Evolutionary conservation across 37 sponge, comb jelly and placozoan genomes (phyloP).

Genomic region (Beroe ovata): DNA sequence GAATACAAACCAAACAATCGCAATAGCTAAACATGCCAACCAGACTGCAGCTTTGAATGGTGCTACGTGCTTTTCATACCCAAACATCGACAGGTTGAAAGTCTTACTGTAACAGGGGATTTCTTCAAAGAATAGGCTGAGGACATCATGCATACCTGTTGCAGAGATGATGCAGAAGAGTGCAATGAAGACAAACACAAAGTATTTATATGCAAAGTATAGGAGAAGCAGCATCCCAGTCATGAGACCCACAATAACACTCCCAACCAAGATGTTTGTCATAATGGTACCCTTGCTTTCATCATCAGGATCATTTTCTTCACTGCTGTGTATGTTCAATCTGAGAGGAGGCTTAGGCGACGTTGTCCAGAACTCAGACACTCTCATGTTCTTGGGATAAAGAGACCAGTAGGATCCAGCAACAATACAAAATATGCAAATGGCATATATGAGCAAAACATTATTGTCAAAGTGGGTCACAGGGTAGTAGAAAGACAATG

Average conservation of each 20-base stretch:
- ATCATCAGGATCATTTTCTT: not conserved
- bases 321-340: not conserved
- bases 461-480: conserved; percentile 10
- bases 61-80: not conserved
- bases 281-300: not conserved
- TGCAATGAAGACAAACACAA: conserved; percentile 82
- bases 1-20: conserved; percentile 81
- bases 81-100: not conserved
- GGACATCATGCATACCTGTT: conserved; percentile 70
- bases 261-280: conserved; percentile 43
- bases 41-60: conserved; percentile 22
- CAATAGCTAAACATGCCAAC: conserved; percentile 68
- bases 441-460: conserved; percentile 15
- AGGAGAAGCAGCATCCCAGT: conserved; percentile 74
- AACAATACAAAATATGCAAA: conserved; percentile 52
- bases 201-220: conserved; percentile 79
- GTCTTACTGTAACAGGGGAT: conserved; percentile 61
- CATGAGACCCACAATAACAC: conserved; percentile 69
- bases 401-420: conserved; percentile 49
- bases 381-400: conserved; percentile 13
- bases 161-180: conserved; percentile 72
- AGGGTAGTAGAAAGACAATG: conserved; percentile 25
- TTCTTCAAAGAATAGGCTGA: conserved; percentile 77
- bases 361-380: conserved; percentile 62
- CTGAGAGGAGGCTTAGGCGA: conserved; percentile 28